Conservation (phyloP, 2,888 invertebrate species). For the Sthenelais limicola region DNA sequence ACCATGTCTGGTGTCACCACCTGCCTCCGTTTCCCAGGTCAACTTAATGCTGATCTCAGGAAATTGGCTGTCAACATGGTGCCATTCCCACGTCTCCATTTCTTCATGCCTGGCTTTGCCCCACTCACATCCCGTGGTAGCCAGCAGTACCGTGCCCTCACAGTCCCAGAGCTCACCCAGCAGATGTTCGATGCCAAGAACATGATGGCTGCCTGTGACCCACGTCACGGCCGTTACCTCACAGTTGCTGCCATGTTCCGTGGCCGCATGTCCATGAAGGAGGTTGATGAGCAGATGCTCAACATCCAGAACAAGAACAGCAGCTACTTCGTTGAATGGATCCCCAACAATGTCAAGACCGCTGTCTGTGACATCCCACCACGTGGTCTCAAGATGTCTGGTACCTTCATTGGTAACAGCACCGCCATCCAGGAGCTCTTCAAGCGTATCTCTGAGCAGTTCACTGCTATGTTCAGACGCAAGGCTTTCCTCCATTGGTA, state of each 20-base stretch:
- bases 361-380: conserved; percentile 42
- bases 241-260: conserved; percentile 67
- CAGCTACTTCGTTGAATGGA: conserved; percentile 43
- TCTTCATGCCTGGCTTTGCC: conserved; percentile 86
- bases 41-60: conserved; percentile 32
- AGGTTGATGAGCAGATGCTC: conserved; percentile 55
- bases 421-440: conserved; percentile 41
- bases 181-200: conserved; percentile 43
- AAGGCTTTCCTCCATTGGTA: conserved; percentile 42
- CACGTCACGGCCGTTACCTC: conserved; percentile 41
- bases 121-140: conserved; percentile 36
- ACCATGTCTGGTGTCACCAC: conserved; percentile 41
- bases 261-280: conserved; percentile 71
- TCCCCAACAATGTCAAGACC: conserved; percentile 42
- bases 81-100: conserved; percentile 88
- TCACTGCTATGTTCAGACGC: conserved; percentile 40
- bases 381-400: conserved; percentile 41
- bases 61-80: conserved; percentile 42
- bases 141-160: conserved; percentile 40
- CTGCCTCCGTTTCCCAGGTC: conserved; percentile 39
- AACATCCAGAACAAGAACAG: conserved; percentile 42
- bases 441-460: conserved; percentile 43
- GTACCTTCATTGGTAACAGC: conserved; percentile 42
- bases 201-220: conserved; percentile 42
- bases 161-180: conserved; percentile 39